These are phyloP conservation scores for Ptychobarbus kaznakovi DNA, from an alignment of 2,797 vertebrate species.

Conservation along the genomic window DNA sequence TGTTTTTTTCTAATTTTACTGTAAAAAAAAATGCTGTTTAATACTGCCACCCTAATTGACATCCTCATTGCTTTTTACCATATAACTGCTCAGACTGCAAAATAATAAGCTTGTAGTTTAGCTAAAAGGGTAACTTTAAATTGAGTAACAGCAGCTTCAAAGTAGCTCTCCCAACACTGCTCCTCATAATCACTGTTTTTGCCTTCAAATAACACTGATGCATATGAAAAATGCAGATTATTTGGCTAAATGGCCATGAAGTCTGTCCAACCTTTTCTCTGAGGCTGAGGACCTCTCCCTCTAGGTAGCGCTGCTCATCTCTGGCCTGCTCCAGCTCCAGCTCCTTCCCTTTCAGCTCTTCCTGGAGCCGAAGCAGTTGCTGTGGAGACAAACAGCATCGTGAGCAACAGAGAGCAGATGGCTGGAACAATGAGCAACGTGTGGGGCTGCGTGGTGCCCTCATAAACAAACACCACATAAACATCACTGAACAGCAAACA, in stretches of 20 bases:
- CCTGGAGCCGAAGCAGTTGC: constrained; percentile 91
- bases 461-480: constrained; percentile 42
- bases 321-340: constrained; percentile 89
- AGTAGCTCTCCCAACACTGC: too few relatives aligned
- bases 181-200: neutral
- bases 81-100: neutral
- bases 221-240: neutral
- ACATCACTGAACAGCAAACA: constrained; percentile 8
- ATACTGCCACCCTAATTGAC: neutral
- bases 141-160: neutral
- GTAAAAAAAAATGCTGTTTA: neutral
- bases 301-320: constrained; percentile 83
- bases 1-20: neutral
- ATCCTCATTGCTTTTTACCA: neutral
- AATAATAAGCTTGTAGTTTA: neutral
- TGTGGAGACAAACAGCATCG: constrained; percentile 66
- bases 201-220: neutral
- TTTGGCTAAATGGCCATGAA: neutral
- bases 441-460: constrained; percentile 14
- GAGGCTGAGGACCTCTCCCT: constrained; percentile 81
- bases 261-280: constrained; percentile 83
- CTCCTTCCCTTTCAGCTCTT: constrained; percentile 89
- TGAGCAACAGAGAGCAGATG: constrained; percentile 40
- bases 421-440: constrained; percentile 25
- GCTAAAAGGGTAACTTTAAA: neutral